These are phyloP conservation scores for Tricholauxania praeusta DNA, from an alignment of 2,888 invertebrate genomes.

Conservation along the genomic window DNA sequence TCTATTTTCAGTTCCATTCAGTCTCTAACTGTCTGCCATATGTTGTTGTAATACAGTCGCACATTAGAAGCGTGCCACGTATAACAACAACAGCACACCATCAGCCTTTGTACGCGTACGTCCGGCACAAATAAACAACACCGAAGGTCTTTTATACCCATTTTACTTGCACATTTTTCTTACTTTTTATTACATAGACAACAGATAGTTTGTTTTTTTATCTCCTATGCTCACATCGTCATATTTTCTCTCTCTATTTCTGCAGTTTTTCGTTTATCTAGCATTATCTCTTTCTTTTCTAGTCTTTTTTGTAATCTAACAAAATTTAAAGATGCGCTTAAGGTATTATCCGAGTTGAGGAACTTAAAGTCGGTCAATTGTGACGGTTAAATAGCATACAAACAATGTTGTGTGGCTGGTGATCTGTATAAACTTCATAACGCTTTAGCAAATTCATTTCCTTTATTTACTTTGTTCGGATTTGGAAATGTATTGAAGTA, in stretches of 20 bases:
- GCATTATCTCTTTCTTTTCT: background rate
- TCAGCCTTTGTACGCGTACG: background rate
- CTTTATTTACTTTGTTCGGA: background rate
- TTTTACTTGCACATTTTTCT: conserved; percentile 9
- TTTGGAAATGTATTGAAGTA: background rate
- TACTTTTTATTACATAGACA: background rate
- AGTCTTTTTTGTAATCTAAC: conserved; percentile 3
- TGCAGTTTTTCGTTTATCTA: too few relatives aligned
- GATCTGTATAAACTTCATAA: too few relatives aligned
- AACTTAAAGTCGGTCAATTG: conserved; percentile 13
- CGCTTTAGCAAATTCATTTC: conserved; percentile 1
- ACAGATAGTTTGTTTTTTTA: background rate
- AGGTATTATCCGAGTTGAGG: background rate
- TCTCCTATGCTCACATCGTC: background rate
- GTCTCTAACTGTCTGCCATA: conserved; percentile 9
- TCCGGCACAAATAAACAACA: background rate
- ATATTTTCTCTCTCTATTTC: background rate
- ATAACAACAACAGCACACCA: background rate
- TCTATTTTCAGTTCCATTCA: background rate
- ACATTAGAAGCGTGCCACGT: conserved; percentile 13
- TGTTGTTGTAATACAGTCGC: conserved; percentile 4
- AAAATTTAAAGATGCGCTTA: conserved; percentile 12
- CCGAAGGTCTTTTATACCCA: background rate
- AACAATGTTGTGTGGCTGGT: too few relatives aligned
- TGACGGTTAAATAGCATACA: too few relatives aligned